phyloP scores from a whole-genome alignment of 2,797 vertebrate genomes.

The Pantherophis alleghaniensis region DNA sequence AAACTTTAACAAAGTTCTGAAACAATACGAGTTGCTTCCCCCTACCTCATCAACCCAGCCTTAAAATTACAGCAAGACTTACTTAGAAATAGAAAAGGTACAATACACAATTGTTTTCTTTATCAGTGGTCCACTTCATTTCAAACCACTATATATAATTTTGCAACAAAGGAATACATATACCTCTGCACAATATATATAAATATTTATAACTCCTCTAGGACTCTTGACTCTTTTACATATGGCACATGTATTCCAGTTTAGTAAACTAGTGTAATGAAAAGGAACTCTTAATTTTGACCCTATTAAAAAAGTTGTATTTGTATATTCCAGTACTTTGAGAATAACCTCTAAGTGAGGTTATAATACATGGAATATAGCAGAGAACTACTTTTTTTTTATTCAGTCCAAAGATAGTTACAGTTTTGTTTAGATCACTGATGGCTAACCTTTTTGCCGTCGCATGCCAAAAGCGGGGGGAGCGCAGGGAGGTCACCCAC shows the following conservation, averaged over 20 bases:
- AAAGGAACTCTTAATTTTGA: background rate
- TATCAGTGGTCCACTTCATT: background rate
- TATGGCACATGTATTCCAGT: background rate
- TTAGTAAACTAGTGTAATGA: background rate
- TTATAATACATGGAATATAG: background rate
- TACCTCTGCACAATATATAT: background rate
- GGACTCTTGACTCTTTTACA: background rate
- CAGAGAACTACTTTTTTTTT: background rate
- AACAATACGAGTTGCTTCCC: background rate
- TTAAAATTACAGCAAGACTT: background rate
- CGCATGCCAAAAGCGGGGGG: too few relatives aligned
- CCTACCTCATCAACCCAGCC: background rate
- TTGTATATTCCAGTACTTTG: background rate
- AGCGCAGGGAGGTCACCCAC: too few relatives aligned
- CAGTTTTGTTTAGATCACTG: background rate
- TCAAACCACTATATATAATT: background rate
- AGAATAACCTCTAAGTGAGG: background rate
- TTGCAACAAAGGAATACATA: slow-evolving; percentile 5
- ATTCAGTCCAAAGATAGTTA: background rate
- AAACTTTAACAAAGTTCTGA: background rate
- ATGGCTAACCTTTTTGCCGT: too few relatives aligned
- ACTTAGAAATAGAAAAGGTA: background rate
- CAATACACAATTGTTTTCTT: background rate
- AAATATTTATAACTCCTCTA: slow-evolving; percentile 25
- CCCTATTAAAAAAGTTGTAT: background rate